A percentile compares a stretch with the other conserved stretches of the same genome.
Evolutionary conservation across 1,140 invertebrate genomes (phyloP).

Genomic region (Zophobas morio): DNA sequence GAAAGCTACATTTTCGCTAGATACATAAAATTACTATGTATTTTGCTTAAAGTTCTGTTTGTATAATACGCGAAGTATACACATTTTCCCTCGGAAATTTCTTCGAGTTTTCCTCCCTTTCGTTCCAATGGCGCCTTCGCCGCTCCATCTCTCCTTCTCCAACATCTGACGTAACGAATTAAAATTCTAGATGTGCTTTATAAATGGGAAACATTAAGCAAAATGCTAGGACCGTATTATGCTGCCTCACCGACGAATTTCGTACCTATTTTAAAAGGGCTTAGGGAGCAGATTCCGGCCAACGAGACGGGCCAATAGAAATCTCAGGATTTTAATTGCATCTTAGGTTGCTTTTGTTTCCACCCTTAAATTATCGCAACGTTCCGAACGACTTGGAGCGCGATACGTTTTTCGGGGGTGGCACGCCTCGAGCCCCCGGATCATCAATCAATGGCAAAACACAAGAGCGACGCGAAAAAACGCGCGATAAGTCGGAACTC

Average conservation of each 20-base stretch:
- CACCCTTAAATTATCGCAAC: slow-evolving; percentile 60
- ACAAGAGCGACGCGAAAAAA: too few relatives aligned
- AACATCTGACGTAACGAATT: slow-evolving; percentile 51
- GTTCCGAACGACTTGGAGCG: slow-evolving; percentile 15
- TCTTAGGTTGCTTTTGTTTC: slow-evolving; percentile 67
- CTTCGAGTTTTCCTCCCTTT: slow-evolving; percentile 39
- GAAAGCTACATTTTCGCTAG: slow-evolving; percentile 64
- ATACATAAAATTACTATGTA: slow-evolving; percentile 66
- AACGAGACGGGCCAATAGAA: slow-evolving; percentile 61
- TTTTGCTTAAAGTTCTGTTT: slow-evolving; percentile 63
- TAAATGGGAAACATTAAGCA: slow-evolving; percentile 63
- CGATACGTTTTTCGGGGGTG: too few relatives aligned
- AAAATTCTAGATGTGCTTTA: slow-evolving; percentile 59
- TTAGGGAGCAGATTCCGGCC: slow-evolving; percentile 53
- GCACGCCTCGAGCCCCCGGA: too few relatives aligned
- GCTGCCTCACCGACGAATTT: slow-evolving; percentile 50
- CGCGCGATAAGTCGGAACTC: too few relatives aligned
- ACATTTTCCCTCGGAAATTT: slow-evolving; percentile 52
- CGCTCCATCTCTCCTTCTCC: slow-evolving; percentile 45
- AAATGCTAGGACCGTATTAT: slow-evolving; percentile 58
- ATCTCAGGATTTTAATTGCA: slow-evolving; percentile 67
- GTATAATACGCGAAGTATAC: slow-evolving; percentile 61
- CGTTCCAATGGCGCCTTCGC: slow-evolving; percentile 14
- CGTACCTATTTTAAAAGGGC: slow-evolving; percentile 56
- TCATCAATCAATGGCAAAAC: too few relatives aligned